phyloP scores from a whole-genome alignment of 2,113 vertebrate species.

The Geococcyx californianus region DNA sequence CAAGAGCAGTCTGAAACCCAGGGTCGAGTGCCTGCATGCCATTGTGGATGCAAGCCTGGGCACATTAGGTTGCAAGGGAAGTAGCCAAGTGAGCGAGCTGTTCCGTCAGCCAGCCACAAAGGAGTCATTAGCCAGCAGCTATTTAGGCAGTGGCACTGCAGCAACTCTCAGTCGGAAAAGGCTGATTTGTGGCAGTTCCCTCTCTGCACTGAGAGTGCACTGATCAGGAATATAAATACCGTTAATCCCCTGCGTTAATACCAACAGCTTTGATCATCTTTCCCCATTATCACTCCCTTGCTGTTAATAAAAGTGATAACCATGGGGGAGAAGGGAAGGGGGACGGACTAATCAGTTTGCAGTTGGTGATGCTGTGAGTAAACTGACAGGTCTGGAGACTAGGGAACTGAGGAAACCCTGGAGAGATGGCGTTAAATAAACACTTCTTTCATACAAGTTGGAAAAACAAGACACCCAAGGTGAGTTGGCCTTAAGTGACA shows the following conservation, averaged over 20 bases:
- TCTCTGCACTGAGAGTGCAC: conserved; percentile 37
- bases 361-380: conserved; percentile 39
- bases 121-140: conserved; percentile 52
- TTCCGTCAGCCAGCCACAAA: neutral
- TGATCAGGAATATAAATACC: conserved; percentile 69
- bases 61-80: neutral
- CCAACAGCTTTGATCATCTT: conserved; percentile 68
- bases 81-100: neutral
- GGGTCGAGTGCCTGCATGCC: neutral
- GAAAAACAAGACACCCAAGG: neutral
- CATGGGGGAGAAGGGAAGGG: conserved; percentile 50
- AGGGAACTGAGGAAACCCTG: conserved; percentile 20
- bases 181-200: conserved; percentile 43
- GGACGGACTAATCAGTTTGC: conserved; percentile 57
- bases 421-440: conserved; percentile 39
- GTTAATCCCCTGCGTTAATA: conserved; percentile 66
- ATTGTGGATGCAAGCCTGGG: neutral
- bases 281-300: conserved; percentile 67
- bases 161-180: conserved; percentile 25
- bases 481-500: neutral
- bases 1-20: neutral
- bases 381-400: conserved; percentile 43
- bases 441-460: neutral
- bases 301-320: conserved; percentile 69
- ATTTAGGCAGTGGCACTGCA: conserved; percentile 43